Conservation (phyloP, 2,888 invertebrate species). For the Cylindroiulus punctatus region DNA sequence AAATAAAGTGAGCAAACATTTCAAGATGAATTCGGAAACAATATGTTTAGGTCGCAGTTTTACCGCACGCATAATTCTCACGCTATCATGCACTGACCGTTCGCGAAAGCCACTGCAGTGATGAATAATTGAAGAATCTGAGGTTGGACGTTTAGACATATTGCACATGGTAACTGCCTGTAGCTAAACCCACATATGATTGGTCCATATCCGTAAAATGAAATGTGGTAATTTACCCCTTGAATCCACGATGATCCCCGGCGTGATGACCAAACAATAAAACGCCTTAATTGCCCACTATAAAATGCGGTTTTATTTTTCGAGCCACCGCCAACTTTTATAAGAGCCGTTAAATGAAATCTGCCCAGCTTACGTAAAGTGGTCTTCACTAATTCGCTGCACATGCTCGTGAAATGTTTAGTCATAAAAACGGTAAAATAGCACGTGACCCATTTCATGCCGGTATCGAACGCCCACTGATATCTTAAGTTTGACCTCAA, state of each 20-base stretch:
- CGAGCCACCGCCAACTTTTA: slow-evolving; percentile 9
- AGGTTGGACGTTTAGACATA: background rate
- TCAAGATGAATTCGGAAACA: too few species aligned
- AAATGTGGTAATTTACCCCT: background rate
- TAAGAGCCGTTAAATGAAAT: background rate
- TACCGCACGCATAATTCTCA: too few species aligned
- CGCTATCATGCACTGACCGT: too few species aligned
- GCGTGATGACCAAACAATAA: slow-evolving; percentile 21
- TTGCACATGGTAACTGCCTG: background rate
- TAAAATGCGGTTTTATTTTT: slow-evolving; percentile 43
- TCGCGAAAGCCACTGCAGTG: background rate
- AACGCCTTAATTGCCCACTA: background rate
- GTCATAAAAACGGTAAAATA: background rate
- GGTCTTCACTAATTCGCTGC: background rate
- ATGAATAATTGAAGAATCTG: background rate
- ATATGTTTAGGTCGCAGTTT: too few species aligned
- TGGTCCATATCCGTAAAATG: background rate
- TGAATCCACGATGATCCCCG: background rate
- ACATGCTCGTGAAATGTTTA: background rate
- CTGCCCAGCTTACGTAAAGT: slow-evolving; percentile 11
- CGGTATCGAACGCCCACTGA: too few species aligned
- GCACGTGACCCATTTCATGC: background rate
- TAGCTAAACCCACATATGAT: background rate
- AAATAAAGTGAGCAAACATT: too few species aligned
- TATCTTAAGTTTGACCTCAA: too few species aligned